Evolutionary conservation across 2,113 vertebrate genomes (phyloP), one percentile per base, ranked within the genome.

Genomic region (Triplophysa dalaica): DNA sequence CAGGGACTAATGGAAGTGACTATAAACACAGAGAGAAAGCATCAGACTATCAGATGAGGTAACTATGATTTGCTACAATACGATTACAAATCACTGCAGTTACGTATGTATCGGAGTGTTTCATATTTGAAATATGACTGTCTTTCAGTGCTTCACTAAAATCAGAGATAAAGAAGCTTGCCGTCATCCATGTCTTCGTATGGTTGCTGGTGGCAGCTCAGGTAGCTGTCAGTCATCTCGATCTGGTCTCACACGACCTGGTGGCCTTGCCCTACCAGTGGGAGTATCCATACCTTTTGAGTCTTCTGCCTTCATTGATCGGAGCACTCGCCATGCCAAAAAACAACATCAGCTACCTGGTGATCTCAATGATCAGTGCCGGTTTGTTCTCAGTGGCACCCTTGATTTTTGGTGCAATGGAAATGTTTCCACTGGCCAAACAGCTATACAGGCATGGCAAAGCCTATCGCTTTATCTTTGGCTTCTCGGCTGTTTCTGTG

Each of bases 331-430:
- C 98, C 29, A 94, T 99, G 48, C 98, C 97, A 2, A 95, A 94
- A 19, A 99, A 97, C 94, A 99, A 99, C 88, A 96, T 99, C 84
- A 99, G 98, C 89, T 99, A 99, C 89, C 86, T 99, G 90, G 98
- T 98, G 50, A 91, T 99, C 80, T 97, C 97, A 86, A 97, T 99
- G 97, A 97, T 99, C 90, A 98, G 97, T 77, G 91, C 92, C 0
- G 97, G 98, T 6, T 94, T 99, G 22, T 99, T 99, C 87, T 98
- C 95, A 0, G 87, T 99, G 17, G 97, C 97, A 0, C 98, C 98
- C 0, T 95, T 99, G 58, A 96, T 99, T 84, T 99, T 99, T 0
- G 97, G 98, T 43, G 93, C 94, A 68, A 98, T 99, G 97, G 98
- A 99, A 91, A 99, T 99, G 98, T 98, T 99, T 84, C 97, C 97